phyloP scores from a whole-genome alignment of 2,888 invertebrate species.

The Griposia aprilina region DNA sequence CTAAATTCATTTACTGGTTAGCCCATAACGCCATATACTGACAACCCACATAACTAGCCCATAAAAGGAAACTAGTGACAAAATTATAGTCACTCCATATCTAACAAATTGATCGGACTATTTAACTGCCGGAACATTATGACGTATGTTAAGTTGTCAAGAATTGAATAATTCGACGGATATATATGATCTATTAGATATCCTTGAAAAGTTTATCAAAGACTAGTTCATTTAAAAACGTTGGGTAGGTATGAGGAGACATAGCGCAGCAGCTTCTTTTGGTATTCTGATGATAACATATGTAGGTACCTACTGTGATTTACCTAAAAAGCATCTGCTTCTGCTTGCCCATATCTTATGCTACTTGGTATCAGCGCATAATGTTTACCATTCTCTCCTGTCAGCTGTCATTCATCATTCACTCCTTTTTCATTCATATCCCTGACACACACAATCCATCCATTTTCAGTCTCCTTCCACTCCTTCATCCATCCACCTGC shows the following conservation, averaged over 20 bases:
- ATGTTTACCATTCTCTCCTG: too few species aligned
- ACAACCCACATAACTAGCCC: slow-evolving; percentile 44
- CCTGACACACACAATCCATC: background rate
- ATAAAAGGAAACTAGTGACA: background rate
- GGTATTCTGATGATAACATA: background rate
- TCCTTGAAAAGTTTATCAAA: background rate
- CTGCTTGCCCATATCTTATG: background rate
- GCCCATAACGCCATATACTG: slow-evolving; percentile 18
- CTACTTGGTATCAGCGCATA: background rate
- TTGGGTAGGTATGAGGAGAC: background rate
- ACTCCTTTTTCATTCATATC: background rate
- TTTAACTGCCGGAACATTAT: slow-evolving; percentile 48
- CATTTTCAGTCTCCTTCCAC: background rate
- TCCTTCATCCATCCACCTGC: background rate
- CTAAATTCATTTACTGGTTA: slow-evolving; percentile 31
- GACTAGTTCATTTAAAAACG: background rate
- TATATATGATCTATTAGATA: too few species aligned
- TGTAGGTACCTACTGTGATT: background rate
- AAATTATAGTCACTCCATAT: slow-evolving; percentile 41
- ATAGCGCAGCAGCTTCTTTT: background rate
- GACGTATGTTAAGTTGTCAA: slow-evolving; percentile 25
- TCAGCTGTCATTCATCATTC: too few species aligned
- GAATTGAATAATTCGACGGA: slow-evolving; percentile 15
- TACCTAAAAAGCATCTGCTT: background rate
- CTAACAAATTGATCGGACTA: slow-evolving; percentile 32